phyloP scores from a whole-genome alignment of 1,140 invertebrate genomes.

The Vollenhovia emeryi region DNA sequence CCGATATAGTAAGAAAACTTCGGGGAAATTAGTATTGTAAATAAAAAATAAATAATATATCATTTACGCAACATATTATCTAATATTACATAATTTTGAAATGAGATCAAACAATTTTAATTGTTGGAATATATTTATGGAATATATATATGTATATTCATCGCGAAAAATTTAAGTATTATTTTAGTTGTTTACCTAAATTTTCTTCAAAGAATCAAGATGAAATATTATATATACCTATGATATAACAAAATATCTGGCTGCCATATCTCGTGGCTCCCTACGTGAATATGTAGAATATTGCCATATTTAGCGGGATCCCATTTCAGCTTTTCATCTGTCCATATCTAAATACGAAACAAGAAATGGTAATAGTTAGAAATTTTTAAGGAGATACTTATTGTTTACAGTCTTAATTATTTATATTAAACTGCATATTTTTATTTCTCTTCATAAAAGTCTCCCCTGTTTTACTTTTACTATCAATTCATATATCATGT shows the following conservation, averaged over 20 bases:
- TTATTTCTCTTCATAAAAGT: too few species aligned
- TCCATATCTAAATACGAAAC: constrained; percentile 86
- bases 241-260: constrained; percentile 89
- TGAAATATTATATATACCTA: constrained; percentile 79
- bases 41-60: neutral
- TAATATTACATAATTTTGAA: neutral
- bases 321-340: constrained; percentile 89
- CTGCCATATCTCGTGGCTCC: constrained; percentile 89
- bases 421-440: neutral
- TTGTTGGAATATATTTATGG: too few species aligned
- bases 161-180: too few species aligned
- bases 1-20: neutral
- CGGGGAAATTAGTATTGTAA: neutral
- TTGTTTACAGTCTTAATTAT: neutral
- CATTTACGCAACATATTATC: neutral
- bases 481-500: too few species aligned
- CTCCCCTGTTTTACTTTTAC: too few species aligned
- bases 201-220: constrained; percentile 26
- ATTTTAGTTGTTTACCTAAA: neutral
- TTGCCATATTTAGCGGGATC: constrained; percentile 87
- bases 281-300: constrained; percentile 85
- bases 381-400: neutral
- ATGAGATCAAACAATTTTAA: neutral
- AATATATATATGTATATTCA: too few species aligned
- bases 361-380: neutral